Evolutionary conservation across 2,888 invertebrate genomes (phyloP).

Genomic region (Caenorhabditis sp.): DNA sequence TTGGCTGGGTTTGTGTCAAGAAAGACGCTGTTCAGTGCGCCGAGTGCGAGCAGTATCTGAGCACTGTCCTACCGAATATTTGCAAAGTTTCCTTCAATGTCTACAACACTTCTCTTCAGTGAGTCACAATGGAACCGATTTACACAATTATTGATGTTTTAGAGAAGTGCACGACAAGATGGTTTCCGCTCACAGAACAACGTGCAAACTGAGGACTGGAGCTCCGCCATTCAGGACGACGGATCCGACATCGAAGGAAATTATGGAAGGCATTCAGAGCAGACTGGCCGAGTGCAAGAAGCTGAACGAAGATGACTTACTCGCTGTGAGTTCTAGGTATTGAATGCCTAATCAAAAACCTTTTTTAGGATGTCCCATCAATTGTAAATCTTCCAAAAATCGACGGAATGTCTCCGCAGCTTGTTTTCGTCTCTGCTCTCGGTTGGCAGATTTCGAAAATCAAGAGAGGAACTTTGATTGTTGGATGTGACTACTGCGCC

Average conservation of each 20-base stretch:
- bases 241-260: slow-evolving; percentile 52
- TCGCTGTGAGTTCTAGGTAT: slow-evolving; percentile 14
- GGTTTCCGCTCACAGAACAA: slow-evolving; percentile 52
- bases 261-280: slow-evolving; percentile 47
- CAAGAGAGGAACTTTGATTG: slow-evolving; percentile 33
- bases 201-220: slow-evolving; percentile 51
- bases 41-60: slow-evolving; percentile 55
- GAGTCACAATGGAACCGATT: neutral
- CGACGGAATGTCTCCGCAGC: slow-evolving; percentile 11
- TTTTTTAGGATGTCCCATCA: slow-evolving; percentile 48
- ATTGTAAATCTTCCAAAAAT: slow-evolving; percentile 45
- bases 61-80: slow-evolving; percentile 59
- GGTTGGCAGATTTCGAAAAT: slow-evolving; percentile 56
- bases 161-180: slow-evolving; percentile 60
- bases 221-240: slow-evolving; percentile 45
- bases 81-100: slow-evolving; percentile 58
- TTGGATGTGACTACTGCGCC: slow-evolving; percentile 59
- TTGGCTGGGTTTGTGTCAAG: slow-evolving; percentile 64
- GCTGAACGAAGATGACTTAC: slow-evolving; percentile 34
- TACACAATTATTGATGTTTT: neutral
- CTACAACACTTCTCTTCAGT: slow-evolving; percentile 61
- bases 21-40: slow-evolving; percentile 59
- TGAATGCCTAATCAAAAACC: neutral
- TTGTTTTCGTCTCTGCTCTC: slow-evolving; percentile 49
- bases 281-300: slow-evolving; percentile 25